Evolutionary conservation across 2,888 invertebrate genomes (phyloP).

Genomic region (Euclidia mi): DNA sequence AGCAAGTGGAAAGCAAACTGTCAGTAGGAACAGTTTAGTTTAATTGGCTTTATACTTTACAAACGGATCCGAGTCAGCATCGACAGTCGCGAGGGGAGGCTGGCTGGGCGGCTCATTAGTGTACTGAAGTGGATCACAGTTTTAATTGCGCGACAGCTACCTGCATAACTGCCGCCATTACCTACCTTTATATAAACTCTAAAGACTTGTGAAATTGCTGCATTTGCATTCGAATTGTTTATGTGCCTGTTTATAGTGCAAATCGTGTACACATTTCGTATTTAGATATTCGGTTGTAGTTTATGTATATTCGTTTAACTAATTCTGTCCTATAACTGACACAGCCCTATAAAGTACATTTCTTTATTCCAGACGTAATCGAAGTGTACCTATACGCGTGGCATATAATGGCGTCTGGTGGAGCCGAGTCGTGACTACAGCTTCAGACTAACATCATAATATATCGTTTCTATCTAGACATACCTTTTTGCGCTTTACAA

Average conservation of each 20-base stretch:
- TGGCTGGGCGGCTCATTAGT: conserved; percentile 71
- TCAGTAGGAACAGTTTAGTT: conserved; percentile 67
- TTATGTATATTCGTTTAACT: conserved; percentile 21
- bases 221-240: conserved; percentile 31
- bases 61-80: conserved; percentile 58
- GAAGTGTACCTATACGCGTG: conserved; percentile 58
- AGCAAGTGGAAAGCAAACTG: conserved; percentile 63
- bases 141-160: conserved; percentile 74
- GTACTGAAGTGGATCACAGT: conserved; percentile 74
- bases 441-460: conserved; percentile 66
- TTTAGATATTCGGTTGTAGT: conserved; percentile 1
- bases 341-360: conserved; percentile 38
- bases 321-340: conserved; percentile 25
- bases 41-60: conserved; percentile 75
- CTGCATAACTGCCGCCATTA: conserved; percentile 39
- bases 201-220: conserved; percentile 24
- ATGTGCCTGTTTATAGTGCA: conserved; percentile 11
- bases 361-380: conserved; percentile 43
- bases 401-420: conserved; percentile 71
- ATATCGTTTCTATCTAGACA: conserved; percentile 59
- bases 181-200: conserved; percentile 31
- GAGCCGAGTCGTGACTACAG: conserved; percentile 71
- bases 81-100: conserved; percentile 59
- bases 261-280: conserved; percentile 15
- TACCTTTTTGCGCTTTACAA: conserved; percentile 32